A percentile compares a stretch with the other conserved stretches of the same genome.
These are phyloP conservation scores for Xyliphius kryptos DNA, from an alignment of 2,113 vertebrate genomes.

Conservation along the genomic window DNA sequence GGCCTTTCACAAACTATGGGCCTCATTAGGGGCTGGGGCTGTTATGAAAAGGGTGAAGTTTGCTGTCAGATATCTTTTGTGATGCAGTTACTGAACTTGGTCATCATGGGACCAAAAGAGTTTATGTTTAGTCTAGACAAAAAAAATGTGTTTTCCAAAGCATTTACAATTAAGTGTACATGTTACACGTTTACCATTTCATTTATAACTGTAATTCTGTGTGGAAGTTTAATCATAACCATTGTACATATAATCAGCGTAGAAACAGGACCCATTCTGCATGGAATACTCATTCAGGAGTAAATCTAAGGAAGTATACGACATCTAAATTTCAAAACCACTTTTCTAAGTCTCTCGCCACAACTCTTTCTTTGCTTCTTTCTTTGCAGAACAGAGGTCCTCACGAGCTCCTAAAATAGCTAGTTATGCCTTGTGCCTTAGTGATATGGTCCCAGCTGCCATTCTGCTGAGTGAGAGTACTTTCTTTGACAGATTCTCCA, in stretches of 20 bases:
- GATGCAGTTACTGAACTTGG: slow-evolving; percentile 3
- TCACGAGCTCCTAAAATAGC: slow-evolving; percentile 42
- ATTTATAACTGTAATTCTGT: too few species aligned
- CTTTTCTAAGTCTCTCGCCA: slow-evolving; percentile 30
- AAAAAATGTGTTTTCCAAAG: too few species aligned
- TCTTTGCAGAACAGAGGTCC: slow-evolving; percentile 29
- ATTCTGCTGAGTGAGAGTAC: slow-evolving; percentile 43
- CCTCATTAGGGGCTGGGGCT: slow-evolving; percentile 4
- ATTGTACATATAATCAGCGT: too few species aligned
- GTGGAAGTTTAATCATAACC: too few species aligned
- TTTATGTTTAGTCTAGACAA: too few species aligned
- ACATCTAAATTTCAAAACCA: slow-evolving; percentile 16
- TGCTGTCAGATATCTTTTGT: neutral
- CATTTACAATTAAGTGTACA: too few species aligned
- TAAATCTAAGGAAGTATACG: neutral
- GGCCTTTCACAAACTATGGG: slow-evolving; percentile 14
- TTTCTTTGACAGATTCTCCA: slow-evolving; percentile 35
- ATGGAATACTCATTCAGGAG: too few species aligned
- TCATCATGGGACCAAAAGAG: too few species aligned
- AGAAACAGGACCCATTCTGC: too few species aligned
- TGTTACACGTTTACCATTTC: too few species aligned
- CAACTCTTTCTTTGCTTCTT: slow-evolving; percentile 17
- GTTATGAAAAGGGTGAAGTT: neutral
- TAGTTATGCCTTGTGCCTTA: slow-evolving; percentile 35
- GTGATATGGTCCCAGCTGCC: slow-evolving; percentile 41